These are phyloP conservation scores for Drosophila affinis DNA, from an alignment of 2,888 invertebrate genomes.

Conservation along the genomic window DNA sequence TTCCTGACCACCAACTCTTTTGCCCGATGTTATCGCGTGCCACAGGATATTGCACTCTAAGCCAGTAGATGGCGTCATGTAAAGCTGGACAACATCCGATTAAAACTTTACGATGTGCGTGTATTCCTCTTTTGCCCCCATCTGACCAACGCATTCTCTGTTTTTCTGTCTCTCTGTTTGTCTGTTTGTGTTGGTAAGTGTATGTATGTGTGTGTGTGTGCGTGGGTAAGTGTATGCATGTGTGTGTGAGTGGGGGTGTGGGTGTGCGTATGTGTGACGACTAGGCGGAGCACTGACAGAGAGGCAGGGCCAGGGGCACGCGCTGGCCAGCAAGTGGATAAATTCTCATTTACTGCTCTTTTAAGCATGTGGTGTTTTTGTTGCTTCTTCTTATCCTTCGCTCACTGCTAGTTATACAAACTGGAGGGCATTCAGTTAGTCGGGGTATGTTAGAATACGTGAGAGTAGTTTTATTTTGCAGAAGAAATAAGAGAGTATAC, in stretches of 20 bases:
- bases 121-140: slow-evolving; percentile 48
- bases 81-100: slow-evolving; percentile 79
- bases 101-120: slow-evolving; percentile 79
- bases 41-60: slow-evolving; percentile 80
- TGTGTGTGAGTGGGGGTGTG: not conserved
- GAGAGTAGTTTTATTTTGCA: not conserved
- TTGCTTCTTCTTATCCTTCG: slow-evolving; percentile 45
- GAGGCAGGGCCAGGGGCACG: slow-evolving; percentile 19
- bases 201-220: slow-evolving; percentile 8
- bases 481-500: not conserved
- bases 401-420: slow-evolving; percentile 25
- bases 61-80: slow-evolving; percentile 80
- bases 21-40: slow-evolving; percentile 75
- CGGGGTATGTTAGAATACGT: slow-evolving; percentile 9
- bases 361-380: slow-evolving; percentile 76
- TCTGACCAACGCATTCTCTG: not conserved
- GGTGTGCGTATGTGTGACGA: not conserved
- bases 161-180: slow-evolving; percentile 5
- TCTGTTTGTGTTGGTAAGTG: slow-evolving; percentile 2
- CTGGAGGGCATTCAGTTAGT: not conserved
- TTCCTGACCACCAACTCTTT: slow-evolving; percentile 39
- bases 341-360: slow-evolving; percentile 80
- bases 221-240: slow-evolving; percentile 2
- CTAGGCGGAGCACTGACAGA: not conserved
- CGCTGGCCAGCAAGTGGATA: slow-evolving; percentile 76